Conservation (phyloP, 1,140 invertebrate genomes). For the Parapsyche elsis region DNA sequence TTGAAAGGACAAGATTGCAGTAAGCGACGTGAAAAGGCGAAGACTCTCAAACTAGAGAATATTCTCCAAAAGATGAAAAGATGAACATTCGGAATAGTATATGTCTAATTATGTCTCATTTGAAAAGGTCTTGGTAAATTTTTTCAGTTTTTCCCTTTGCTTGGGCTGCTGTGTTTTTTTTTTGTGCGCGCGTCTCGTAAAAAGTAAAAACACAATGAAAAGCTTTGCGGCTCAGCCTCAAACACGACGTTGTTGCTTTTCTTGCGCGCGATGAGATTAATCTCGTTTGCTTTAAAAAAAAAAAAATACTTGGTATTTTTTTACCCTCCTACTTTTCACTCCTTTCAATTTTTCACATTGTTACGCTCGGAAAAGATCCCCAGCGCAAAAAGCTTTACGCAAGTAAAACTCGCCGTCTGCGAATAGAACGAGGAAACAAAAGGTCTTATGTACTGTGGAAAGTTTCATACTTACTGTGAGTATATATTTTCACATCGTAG, state of each 20-base stretch:
- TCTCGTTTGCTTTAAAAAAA: constrained; percentile 1
- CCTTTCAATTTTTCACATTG: constrained; percentile 1
- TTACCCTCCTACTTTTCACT: not conserved
- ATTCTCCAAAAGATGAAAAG: too few relatives aligned
- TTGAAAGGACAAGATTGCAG: too few relatives aligned
- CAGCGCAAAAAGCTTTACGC: too few relatives aligned
- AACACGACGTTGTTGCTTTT: not conserved
- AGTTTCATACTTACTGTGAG: too few relatives aligned
- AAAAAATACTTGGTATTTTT: not conserved
- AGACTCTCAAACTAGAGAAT: too few relatives aligned
- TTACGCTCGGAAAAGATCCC: too few relatives aligned
- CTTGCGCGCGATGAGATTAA: constrained; percentile 7
- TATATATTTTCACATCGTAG: too few relatives aligned
- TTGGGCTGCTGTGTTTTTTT: not conserved
- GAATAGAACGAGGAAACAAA: too few relatives aligned
- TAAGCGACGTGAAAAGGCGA: too few relatives aligned
- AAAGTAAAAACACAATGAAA: not conserved
- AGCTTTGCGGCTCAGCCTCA: not conserved
- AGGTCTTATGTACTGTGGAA: too few relatives aligned
- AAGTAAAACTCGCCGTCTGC: too few relatives aligned
- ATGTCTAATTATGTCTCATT: constrained; percentile 8
- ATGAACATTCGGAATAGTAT: not conserved
- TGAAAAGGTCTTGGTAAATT: not conserved
- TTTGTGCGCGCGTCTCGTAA: not conserved
- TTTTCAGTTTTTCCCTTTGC: not conserved